phyloP scores from a whole-genome alignment of 2,888 invertebrate genomes.

The Noctua janthe region DNA sequence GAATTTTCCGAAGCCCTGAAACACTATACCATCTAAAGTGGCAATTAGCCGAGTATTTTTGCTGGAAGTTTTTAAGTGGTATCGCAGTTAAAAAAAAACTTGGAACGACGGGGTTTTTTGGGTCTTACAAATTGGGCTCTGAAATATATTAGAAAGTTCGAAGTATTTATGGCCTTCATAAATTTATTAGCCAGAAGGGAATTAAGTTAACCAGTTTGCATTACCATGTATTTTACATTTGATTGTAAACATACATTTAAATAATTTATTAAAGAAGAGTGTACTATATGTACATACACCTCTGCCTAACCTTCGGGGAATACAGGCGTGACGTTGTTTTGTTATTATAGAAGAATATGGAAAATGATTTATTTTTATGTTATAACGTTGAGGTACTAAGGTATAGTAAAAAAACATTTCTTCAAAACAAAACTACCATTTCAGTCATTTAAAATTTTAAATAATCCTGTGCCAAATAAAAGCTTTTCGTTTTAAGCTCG shows the following conservation, averaged over 20 bases:
- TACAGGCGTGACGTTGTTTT: no score
- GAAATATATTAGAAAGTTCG: neutral
- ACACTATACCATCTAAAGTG: neutral
- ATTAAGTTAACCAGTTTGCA: neutral
- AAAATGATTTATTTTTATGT: neutral
- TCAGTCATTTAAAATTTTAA: neutral
- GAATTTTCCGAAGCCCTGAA: neutral
- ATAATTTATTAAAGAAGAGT: neutral
- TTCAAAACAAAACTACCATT: neutral
- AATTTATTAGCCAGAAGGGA: neutral
- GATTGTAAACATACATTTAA: neutral
- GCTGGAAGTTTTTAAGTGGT: neutral
- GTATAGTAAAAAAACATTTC: neutral
- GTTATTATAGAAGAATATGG: neutral
- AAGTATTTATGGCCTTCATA: neutral
- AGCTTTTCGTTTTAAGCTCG: neutral
- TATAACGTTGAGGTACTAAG: neutral
- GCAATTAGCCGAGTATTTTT: conserved; percentile 7
- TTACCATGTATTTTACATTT: neutral
- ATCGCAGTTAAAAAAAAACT: neutral
- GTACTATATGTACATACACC: no score
- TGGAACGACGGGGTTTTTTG: neutral
- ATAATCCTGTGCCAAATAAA: neutral
- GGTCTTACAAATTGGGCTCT: neutral
- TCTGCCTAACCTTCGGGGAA: no score